Conservation (phyloP, 2,113 vertebrate genomes). For the Upupa epops region DNA sequence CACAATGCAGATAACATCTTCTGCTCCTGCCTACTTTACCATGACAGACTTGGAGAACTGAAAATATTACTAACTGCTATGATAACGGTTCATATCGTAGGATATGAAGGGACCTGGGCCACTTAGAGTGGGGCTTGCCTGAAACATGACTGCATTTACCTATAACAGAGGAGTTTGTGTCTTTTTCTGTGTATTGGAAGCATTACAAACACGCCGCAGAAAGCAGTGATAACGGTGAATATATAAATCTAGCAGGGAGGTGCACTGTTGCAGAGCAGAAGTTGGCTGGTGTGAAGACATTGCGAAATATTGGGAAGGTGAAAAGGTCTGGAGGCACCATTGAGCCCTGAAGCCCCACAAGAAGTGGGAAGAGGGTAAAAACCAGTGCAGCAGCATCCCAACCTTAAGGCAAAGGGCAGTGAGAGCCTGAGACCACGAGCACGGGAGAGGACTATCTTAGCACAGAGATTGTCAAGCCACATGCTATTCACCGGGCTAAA, state of each 20-base stretch:
- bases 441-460: background rate
- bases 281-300: background rate
- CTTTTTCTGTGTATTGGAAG: background rate
- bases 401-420: background rate
- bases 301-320: background rate
- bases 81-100: background rate
- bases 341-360: background rate
- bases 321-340: background rate
- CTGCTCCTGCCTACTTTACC: background rate
- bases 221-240: background rate
- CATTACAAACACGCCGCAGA: background rate
- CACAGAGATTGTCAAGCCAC: background rate
- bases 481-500: background rate
- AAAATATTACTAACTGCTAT: background rate
- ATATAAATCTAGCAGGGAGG: background rate
- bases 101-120: background rate
- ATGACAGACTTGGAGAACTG: background rate
- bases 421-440: background rate
- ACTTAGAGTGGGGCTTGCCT: background rate
- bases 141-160: background rate
- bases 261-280: background rate
- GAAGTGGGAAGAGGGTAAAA: background rate
- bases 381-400: background rate
- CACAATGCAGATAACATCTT: background rate
- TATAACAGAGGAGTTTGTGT: background rate